phyloP scores from a whole-genome alignment of 2,113 vertebrate genomes.

The Amphiprion percula region DNA sequence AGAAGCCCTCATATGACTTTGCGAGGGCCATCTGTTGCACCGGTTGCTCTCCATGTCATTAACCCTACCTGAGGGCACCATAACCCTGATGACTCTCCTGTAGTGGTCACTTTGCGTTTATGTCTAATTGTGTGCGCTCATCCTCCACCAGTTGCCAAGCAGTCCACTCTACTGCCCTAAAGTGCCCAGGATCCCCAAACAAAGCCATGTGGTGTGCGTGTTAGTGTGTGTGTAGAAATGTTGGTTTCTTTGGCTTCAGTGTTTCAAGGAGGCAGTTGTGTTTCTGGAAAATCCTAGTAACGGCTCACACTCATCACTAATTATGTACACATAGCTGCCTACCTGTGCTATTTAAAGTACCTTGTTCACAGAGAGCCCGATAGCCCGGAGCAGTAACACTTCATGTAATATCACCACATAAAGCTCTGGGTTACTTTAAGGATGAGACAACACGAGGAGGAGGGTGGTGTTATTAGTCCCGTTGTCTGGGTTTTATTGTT shows the following conservation, averaged over 20 bases:
- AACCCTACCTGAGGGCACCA: conserved; percentile 62
- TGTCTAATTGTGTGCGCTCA: conserved; percentile 19
- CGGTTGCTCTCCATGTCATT: conserved; percentile 68
- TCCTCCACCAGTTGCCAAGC: conserved; percentile 67
- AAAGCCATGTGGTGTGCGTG: conserved; percentile 58
- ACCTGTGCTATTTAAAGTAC: conserved; percentile 11
- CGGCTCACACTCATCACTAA: not conserved
- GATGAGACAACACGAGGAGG: not conserved
- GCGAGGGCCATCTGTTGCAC: conserved; percentile 70
- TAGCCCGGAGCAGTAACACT: not conserved
- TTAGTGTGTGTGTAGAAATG: conserved; percentile 38
- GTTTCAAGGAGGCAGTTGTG: not conserved
- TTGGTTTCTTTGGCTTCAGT: not conserved
- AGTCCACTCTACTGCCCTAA: conserved; percentile 49
- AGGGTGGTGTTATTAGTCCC: conserved; percentile 6
- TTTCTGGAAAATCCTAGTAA: conserved; percentile 9
- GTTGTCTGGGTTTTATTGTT: conserved; percentile 1
- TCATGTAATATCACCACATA: not conserved
- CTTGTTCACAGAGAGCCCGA: not conserved
- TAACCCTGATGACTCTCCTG: conserved; percentile 65
- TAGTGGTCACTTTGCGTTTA: conserved; percentile 21
- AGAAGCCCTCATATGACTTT: conserved; percentile 64
- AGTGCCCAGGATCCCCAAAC: conserved; percentile 67
- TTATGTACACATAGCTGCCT: not conserved
- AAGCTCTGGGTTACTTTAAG: conserved; percentile 20